Conservation (phyloP, 2,888 invertebrate genomes). For the Patella depressa region DNA sequence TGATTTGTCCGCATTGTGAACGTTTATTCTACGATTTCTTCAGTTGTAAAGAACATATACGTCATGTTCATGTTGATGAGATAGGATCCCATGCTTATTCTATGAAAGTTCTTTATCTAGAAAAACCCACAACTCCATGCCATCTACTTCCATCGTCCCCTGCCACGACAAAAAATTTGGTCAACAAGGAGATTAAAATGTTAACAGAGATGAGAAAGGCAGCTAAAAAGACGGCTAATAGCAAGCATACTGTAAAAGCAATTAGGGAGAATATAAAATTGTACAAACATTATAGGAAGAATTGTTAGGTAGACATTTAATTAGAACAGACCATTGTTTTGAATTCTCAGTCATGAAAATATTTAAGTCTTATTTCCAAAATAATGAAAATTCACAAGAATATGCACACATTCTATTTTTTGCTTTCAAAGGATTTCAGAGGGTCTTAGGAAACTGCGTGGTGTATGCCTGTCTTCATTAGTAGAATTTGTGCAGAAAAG, state of each 20-base stretch:
- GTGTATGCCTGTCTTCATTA: too few species aligned
- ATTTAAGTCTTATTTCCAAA: too few species aligned
- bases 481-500: too few species aligned
- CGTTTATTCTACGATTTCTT: neutral
- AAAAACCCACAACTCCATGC: neutral
- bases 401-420: too few species aligned
- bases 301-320: too few species aligned
- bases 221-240: neutral
- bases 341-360: too few species aligned
- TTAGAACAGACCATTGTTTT: too few species aligned
- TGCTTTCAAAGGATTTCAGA: too few species aligned
- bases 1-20: conserved; percentile 8
- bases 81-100: neutral
- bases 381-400: too few species aligned
- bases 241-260: neutral
- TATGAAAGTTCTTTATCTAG: neutral
- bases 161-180: neutral
- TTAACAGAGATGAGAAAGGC: neutral
- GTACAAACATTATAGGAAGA: too few species aligned
- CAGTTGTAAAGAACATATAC: conserved; percentile 2
- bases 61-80: neutral
- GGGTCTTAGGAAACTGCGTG: too few species aligned
- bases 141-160: neutral
- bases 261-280: too few species aligned
- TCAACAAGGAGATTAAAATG: neutral